A percentile compares a stretch with the other conserved stretches of the same genome.
phyloP scores from a whole-genome alignment of 2,113 vertebrate species.

The Lucifuga dentata region DNA sequence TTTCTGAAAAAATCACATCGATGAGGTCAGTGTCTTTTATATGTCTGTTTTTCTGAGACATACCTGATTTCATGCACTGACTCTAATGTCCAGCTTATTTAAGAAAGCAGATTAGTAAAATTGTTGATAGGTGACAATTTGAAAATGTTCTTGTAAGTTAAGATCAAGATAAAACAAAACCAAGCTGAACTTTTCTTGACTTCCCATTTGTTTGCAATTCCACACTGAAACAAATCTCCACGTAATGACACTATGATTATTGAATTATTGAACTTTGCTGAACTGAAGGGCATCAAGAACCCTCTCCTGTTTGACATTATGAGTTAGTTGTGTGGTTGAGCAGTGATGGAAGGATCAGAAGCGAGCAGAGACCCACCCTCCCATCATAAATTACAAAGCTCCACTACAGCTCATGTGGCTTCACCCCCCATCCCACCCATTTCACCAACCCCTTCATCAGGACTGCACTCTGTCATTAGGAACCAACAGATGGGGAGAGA shows the following conservation, averaged over 20 bases:
- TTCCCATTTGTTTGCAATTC: background rate
- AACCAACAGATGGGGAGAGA: slow-evolving; percentile 63
- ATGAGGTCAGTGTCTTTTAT: background rate
- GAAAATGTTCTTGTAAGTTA: background rate
- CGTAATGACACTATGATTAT: background rate
- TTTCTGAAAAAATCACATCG: background rate
- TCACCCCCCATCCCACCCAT: slow-evolving; percentile 42
- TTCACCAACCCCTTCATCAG: slow-evolving; percentile 72
- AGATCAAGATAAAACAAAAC: background rate
- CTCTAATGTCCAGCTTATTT: too few relatives aligned
- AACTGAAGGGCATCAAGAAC: slow-evolving; percentile 19
- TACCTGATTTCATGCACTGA: too few relatives aligned
- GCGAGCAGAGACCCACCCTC: slow-evolving; percentile 67
- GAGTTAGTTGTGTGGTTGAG: slow-evolving; percentile 45
- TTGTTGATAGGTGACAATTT: too few relatives aligned
- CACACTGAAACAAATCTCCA: background rate
- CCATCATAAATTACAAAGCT: slow-evolving; percentile 66
- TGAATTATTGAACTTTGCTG: slow-evolving; percentile 33
- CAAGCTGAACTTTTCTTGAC: background rate
- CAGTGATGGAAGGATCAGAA: slow-evolving; percentile 51
- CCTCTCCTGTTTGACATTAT: slow-evolving; percentile 55
- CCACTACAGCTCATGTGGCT: slow-evolving; percentile 73
- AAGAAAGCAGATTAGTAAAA: too few relatives aligned
- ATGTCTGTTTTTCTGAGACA: background rate
- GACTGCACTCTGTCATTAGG: slow-evolving; percentile 77